Percentiles rank a stretch among this genome's conserved stretches.
Conservation (phyloP, 1,140 invertebrate genomes). For the Pseudomyrmex gracilis region DNA sequence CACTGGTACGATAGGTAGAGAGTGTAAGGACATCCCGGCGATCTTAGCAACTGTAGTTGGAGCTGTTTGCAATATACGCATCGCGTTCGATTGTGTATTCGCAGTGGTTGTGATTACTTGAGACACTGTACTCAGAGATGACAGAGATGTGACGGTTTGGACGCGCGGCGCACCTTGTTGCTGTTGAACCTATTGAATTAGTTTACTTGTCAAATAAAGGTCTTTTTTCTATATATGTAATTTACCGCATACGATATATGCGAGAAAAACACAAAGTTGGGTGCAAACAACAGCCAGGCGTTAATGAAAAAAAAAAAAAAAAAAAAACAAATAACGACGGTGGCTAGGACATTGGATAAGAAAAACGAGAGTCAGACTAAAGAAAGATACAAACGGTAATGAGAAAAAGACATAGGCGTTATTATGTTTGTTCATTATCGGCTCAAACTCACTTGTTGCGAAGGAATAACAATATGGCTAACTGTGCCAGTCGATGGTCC, state of each 20-base stretch:
- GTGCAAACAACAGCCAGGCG: no score
- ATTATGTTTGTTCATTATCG: neutral
- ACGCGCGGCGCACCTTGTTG: conserved; percentile 76
- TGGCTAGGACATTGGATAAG: no score
- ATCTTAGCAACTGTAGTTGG: conserved; percentile 81
- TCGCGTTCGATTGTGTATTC: conserved; percentile 75
- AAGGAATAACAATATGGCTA: conserved; percentile 83
- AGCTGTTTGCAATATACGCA: conserved; percentile 78
- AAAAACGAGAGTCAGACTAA: no score
- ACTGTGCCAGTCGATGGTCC: conserved; percentile 76
- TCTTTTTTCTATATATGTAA: neutral
- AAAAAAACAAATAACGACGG: no score
- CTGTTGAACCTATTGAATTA: conserved; percentile 65
- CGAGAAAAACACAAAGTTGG: no score
- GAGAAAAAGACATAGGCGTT: no score
- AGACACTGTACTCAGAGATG: conserved; percentile 79
- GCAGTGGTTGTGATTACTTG: conserved; percentile 82
- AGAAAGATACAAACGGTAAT: no score
- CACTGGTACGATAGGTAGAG: conserved; percentile 79
- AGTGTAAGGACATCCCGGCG: conserved; percentile 83
- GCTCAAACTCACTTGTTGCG: conserved; percentile 77
- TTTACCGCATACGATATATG: neutral
- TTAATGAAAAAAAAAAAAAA: no score
- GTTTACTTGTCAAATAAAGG: neutral
- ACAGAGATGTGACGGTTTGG: conserved; percentile 81